Percentiles rank a stretch among this genome's conserved stretches.
phyloP scores from a whole-genome alignment of 2,113 vertebrate species.

The Oreochromis spilurus region DNA sequence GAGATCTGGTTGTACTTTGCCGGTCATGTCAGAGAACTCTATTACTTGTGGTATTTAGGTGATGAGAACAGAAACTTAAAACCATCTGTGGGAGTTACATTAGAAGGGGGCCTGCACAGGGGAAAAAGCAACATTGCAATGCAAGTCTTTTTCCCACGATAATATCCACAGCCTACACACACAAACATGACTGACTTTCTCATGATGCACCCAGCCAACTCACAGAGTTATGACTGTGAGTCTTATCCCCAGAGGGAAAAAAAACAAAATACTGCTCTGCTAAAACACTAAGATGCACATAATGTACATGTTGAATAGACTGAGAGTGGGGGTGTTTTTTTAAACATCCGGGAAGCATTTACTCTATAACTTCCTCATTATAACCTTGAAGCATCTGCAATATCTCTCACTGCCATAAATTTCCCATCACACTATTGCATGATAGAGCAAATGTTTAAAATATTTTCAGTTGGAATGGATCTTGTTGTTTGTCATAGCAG shows the following conservation, averaged over 20 bases:
- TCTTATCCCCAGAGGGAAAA: neutral
- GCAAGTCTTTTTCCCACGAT: neutral
- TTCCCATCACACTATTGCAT: neutral
- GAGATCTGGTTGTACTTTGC: neutral
- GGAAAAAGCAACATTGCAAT: neutral
- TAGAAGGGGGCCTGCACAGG: neutral
- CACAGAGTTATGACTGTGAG: neutral
- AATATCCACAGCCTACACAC: neutral
- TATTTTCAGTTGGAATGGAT: neutral
- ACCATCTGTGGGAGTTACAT: constrained; percentile 37
- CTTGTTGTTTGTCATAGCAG: neutral
- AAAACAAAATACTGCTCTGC: neutral
- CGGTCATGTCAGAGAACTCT: neutral
- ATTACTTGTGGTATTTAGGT: constrained; percentile 9
- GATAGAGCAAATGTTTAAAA: neutral
- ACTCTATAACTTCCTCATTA: neutral
- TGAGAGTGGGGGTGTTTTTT: neutral
- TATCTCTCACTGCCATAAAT: neutral
- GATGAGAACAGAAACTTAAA: constrained; percentile 20
- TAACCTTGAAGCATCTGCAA: neutral
- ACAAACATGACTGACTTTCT: neutral
- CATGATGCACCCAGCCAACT: neutral
- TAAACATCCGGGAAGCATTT: neutral
- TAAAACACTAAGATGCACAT: neutral
- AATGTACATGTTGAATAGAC: neutral